Conservation (phyloP, 2,888 invertebrate genomes). For the Trichogramma dendrolimi region DNA sequence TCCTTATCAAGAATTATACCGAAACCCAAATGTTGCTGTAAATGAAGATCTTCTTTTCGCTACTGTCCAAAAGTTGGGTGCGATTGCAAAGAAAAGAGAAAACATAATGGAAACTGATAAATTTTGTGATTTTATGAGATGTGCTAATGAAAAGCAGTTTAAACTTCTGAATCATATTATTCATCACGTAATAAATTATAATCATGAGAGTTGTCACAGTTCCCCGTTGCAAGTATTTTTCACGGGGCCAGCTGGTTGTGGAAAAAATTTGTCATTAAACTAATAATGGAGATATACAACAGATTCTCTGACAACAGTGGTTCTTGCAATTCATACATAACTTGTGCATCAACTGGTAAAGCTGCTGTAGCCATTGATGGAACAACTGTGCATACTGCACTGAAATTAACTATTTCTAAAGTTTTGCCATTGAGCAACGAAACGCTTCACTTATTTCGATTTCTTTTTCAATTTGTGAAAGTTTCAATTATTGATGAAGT, state of each 20-base stretch:
- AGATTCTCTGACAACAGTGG: conserved; percentile 36
- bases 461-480: conserved; percentile 35
- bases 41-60: conserved; percentile 33
- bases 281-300: conserved; percentile 50
- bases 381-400: conserved; percentile 33
- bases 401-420: conserved; percentile 28
- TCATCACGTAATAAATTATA: not conserved
- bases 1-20: conserved; percentile 31
- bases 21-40: conserved; percentile 30
- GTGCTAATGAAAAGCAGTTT: conserved; percentile 30
- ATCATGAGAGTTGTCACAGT: not conserved
- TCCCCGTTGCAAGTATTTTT: conserved; percentile 29
- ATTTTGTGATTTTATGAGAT: conserved; percentile 32
- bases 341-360: conserved; percentile 39
- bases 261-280: conserved; percentile 45
- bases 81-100: conserved; percentile 35
- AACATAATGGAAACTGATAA: conserved; percentile 32
- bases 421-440: not conserved
- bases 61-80: conserved; percentile 32
- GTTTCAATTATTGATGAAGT: conserved; percentile 43
- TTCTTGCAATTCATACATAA: conserved; percentile 46
- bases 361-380: conserved; percentile 38
- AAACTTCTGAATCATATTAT: conserved; percentile 32
- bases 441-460: conserved; percentile 26
- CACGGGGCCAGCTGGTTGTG: conserved; percentile 38